These are phyloP conservation scores for Smithornis capensis DNA, from an alignment of 2,113 vertebrate species.

Conservation along the genomic window DNA sequence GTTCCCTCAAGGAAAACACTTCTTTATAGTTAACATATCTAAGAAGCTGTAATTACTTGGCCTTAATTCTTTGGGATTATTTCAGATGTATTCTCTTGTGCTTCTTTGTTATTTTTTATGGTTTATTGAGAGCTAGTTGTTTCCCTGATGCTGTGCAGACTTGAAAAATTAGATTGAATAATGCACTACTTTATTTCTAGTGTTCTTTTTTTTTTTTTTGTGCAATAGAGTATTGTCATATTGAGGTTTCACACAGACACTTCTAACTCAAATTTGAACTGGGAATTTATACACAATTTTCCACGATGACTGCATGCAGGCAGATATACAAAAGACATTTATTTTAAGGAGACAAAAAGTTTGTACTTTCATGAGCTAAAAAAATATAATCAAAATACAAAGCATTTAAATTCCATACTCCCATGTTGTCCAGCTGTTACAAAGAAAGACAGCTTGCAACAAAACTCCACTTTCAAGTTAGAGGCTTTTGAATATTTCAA, in stretches of 20 bases:
- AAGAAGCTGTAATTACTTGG: constrained; percentile 28
- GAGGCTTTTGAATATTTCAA: not conserved
- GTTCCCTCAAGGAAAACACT: constrained; percentile 30
- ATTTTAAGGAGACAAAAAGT: not conserved
- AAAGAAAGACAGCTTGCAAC: not conserved
- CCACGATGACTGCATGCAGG: not conserved
- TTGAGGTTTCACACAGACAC: not conserved
- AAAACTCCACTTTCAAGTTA: not conserved
- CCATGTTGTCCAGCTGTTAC: not conserved
- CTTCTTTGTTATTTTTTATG: not conserved
- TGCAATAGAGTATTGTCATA: not conserved
- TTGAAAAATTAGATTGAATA: not conserved
- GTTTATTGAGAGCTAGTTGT: not conserved
- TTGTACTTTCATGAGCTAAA: not conserved
- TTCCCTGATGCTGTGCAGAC: constrained; percentile 34
- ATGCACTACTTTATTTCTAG: not conserved
- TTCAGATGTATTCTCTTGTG: constrained; percentile 14
- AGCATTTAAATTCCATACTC: not conserved
- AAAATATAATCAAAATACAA: not conserved
- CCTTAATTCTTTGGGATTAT: constrained; percentile 24
- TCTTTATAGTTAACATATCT: constrained; percentile 8
- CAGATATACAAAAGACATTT: not conserved
- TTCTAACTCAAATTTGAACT: not conserved
- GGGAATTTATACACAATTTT: not conserved
- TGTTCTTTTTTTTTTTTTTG: not conserved